Evolutionary conservation across 1,140 invertebrate genomes (phyloP).

Genomic region (Holotrichia oblita): DNA sequence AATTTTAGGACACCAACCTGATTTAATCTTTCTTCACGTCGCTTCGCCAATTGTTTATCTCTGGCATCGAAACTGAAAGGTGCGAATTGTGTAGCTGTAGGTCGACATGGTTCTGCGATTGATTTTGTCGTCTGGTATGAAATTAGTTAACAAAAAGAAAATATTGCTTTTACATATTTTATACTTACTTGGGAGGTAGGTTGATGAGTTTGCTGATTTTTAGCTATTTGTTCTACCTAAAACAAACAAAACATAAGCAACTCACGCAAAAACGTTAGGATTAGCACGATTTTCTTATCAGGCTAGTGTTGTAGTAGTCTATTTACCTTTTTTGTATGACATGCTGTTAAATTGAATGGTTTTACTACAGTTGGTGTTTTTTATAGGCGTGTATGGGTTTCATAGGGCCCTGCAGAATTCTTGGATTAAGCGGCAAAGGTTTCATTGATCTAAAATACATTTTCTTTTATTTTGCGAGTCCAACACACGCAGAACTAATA

Average conservation of each 20-base stretch:
- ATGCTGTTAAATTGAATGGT: slow-evolving; percentile 57
- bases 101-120: slow-evolving; percentile 40
- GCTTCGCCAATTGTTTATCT: slow-evolving; percentile 59
- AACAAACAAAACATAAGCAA: slow-evolving; percentile 1
- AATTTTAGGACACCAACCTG: slow-evolving; percentile 55
- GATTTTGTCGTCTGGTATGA: not conserved
- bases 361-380: slow-evolving; percentile 50
- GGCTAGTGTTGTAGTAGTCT: too few relatives aligned
- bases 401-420: slow-evolving; percentile 52
- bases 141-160: not conserved
- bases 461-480: not conserved
- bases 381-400: slow-evolving; percentile 47
- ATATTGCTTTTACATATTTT: not conserved
- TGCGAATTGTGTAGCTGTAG: slow-evolving; percentile 52
- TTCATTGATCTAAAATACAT: slow-evolving; percentile 47
- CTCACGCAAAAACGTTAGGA: too few relatives aligned
- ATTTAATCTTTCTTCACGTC: slow-evolving; percentile 64
- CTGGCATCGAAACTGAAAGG: slow-evolving; percentile 68
- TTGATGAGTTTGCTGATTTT: not conserved
- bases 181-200: not conserved
- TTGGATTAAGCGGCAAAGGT: slow-evolving; percentile 56
- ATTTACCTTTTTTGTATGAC: slow-evolving; percentile 45
- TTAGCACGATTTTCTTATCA: too few relatives aligned
- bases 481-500: not conserved
- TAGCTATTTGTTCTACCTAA: not conserved